Evolutionary conservation across 2,888 invertebrate genomes (phyloP).

Genomic region (Gari tellinella): DNA sequence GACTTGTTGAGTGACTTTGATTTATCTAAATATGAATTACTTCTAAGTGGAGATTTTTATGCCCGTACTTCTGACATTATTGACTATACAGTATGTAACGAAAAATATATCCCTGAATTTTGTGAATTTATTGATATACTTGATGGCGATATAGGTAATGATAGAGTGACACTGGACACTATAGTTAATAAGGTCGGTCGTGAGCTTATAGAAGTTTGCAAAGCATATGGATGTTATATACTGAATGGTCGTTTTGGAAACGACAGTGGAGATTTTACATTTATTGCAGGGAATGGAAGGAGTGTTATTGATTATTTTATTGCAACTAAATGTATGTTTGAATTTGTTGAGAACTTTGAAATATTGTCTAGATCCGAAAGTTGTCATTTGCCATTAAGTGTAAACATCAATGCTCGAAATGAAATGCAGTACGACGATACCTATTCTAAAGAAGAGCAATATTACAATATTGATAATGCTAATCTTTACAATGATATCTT

Average conservation of each 20-base stretch:
- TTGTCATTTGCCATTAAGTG: not conserved
- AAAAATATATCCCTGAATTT: not conserved
- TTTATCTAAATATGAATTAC: not conserved
- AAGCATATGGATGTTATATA: slow-evolving; percentile 12
- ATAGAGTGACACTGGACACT: slow-evolving; percentile 5
- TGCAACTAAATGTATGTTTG: slow-evolving; percentile 7
- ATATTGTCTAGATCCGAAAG: not conserved
- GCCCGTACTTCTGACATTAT: slow-evolving; percentile 6
- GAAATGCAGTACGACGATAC: no score
- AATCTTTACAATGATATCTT: no score
- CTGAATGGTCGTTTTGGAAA: slow-evolving; percentile 8
- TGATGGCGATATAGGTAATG: slow-evolving; percentile 9
- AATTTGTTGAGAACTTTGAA: not conserved
- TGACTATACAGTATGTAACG: not conserved
- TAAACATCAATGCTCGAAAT: not conserved
- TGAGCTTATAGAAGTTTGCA: slow-evolving; percentile 10
- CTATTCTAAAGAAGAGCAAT: no score
- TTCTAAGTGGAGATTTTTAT: slow-evolving; percentile 10
- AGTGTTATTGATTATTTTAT: slow-evolving; percentile 22
- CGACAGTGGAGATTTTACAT: not conserved
- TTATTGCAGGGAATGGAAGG: slow-evolving; percentile 15
- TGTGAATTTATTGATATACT: slow-evolving; percentile 7
- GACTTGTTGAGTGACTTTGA: not conserved
- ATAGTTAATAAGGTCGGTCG: slow-evolving; percentile 13
- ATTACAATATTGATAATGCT: no score